Evolutionary conservation across 2,888 invertebrate genomes (phyloP), one percentile per base, ranked within the genome.

Genomic region (Tuberolachnus salignus): DNA sequence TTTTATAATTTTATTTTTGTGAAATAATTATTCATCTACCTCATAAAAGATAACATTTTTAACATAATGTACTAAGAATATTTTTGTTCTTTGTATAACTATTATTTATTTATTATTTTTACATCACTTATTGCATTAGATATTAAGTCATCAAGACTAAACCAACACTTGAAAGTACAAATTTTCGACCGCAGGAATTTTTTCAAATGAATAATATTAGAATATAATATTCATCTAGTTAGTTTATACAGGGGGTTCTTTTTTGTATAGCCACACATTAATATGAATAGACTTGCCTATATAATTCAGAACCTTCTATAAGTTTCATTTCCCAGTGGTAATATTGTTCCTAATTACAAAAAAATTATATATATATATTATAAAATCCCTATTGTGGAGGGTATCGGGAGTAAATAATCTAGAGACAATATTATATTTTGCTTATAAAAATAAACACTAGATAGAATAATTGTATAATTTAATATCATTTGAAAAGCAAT

Each of bases 101-200:
- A 69, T 78, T 59, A 57, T 69, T 78, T 73, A 67, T 69, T 34
- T 67, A 69, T 75, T 69, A 69, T 57, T 74, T 74, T 55, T 69
- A 69, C 67, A 78, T 78, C 78, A 78, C 67, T 59, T 67, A 67
- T 59, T 78, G 59, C 78, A 78, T 69, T 78, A 78, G 78, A 67
- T 69, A 46, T 59, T 78, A 78, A 78, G 78, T 46, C 59, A 78
- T 78, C 67, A 78, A 78, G 78, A 78, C 78, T 78, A 67, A 74
- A 78, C 34, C 44, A 26, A 78, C 59, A 78, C 67, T 78, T 51
- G 49, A 69, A n/a, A 78, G 78, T 78, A 78, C 78, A 78, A 78
- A 78, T 78, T 59, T 78, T 23, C 42, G 55, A 78, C 69, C 21
- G 66, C 66, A 69, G 69, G 78, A 69, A 78, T 78, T 78, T 78